A percentile compares a stretch with the other conserved stretches of the same genome.
Conservation (phyloP, 2,113 vertebrate species). For the human region DNA sequence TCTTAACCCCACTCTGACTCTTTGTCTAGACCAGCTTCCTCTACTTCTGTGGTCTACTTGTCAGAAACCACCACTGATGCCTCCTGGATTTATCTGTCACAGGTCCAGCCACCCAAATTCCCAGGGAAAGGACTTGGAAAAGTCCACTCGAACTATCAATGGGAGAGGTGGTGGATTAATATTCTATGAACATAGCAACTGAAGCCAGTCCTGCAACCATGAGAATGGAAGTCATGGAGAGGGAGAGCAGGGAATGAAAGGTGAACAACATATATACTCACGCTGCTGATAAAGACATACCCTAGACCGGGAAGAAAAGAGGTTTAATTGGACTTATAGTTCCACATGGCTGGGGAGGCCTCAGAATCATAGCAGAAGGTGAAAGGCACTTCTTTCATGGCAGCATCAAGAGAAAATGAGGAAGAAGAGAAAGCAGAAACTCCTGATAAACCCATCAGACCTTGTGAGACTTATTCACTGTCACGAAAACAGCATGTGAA, state of each 20-base stretch:
- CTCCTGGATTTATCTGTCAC: background rate
- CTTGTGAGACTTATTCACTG: no score
- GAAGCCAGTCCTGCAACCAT: background rate
- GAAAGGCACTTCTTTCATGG: no score
- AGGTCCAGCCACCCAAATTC: background rate
- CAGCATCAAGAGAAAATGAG: no score
- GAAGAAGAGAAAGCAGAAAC: no score
- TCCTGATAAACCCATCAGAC: no score
- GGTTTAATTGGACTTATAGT: no score
- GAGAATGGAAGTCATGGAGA: background rate
- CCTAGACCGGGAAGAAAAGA: no score
- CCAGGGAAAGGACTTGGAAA: background rate
- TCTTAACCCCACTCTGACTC: background rate
- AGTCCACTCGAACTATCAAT: background rate
- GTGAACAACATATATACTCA: background rate
- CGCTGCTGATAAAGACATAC: no score
- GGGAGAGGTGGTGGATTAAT: background rate
- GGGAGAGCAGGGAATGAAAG: background rate
- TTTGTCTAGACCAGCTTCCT: background rate
- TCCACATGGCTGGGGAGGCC: no score
- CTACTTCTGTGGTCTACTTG: background rate
- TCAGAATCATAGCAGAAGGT: no score
- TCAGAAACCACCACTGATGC: background rate
- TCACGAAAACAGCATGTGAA: no score
- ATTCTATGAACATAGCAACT: background rate